A percentile compares a stretch with the other conserved stretches of the same genome.
These are phyloP conservation scores for Drosophila merina DNA, from an alignment of 2,888 invertebrate genomes.

Conservation along the genomic window DNA sequence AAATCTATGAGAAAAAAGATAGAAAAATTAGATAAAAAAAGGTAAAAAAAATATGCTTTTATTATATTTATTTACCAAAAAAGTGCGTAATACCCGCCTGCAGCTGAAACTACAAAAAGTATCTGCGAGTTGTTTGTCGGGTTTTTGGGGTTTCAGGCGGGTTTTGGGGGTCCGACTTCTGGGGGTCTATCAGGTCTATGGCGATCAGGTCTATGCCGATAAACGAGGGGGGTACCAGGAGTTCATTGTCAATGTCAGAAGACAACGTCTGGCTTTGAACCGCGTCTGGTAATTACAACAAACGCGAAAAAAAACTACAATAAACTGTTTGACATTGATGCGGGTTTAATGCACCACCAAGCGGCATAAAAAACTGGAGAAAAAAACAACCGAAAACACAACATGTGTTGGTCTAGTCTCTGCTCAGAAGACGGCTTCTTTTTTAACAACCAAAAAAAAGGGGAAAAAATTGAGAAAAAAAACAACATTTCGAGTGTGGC, in stretches of 20 bases:
- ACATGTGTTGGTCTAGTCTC: slow-evolving; percentile 40
- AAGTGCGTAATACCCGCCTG: slow-evolving; percentile 63
- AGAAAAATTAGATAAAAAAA: neutral
- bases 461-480: neutral
- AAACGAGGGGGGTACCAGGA: slow-evolving; percentile 4
- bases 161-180: slow-evolving; percentile 22
- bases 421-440: slow-evolving; percentile 6
- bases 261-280: slow-evolving; percentile 64
- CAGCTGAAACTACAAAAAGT: slow-evolving; percentile 44
- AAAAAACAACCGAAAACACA: slow-evolving; percentile 2
- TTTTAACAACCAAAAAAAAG: neutral
- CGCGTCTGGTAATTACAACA: slow-evolving; percentile 61
- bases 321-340: slow-evolving; percentile 67
- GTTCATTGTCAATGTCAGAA: slow-evolving; percentile 77
- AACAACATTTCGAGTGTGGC: slow-evolving; percentile 42
- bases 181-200: slow-evolving; percentile 7
- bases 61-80: neutral
- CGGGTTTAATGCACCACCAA: slow-evolving; percentile 72
- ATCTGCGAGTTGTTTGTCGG: slow-evolving; percentile 13
- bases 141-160: slow-evolving; percentile 12
- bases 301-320: slow-evolving; percentile 40
- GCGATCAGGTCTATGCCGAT: slow-evolving; percentile 8
- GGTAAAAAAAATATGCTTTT: no score
- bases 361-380: neutral
- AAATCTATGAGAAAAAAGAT: slow-evolving; percentile 6